Evolutionary conservation across 2,888 invertebrate genomes (phyloP).

Genomic region (Neoaliturus tenellus): DNA sequence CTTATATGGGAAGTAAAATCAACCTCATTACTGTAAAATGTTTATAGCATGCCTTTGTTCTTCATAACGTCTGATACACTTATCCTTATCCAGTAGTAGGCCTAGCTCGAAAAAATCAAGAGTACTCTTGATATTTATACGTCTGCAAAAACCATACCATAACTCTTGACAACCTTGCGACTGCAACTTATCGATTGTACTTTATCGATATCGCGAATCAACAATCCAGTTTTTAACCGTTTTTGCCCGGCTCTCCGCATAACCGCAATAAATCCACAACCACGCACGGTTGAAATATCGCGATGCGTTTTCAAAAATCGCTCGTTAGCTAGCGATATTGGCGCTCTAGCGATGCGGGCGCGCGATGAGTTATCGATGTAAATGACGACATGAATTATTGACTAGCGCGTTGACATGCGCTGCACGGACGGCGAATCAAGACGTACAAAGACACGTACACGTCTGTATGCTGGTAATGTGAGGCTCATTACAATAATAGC

Average conservation of each 20-base stretch:
- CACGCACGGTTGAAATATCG: constrained; percentile 16
- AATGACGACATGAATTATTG: constrained; percentile 42
- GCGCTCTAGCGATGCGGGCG: background rate
- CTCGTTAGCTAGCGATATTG: constrained; percentile 10
- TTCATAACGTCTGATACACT: too few relatives aligned
- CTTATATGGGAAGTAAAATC: too few relatives aligned
- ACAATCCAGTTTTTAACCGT: background rate
- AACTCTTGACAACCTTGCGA: too few relatives aligned
- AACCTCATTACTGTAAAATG: too few relatives aligned
- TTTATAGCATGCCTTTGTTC: too few relatives aligned
- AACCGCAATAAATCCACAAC: constrained; percentile 29
- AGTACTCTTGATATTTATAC: too few relatives aligned
- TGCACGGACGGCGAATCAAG: constrained; percentile 18
- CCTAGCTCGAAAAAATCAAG: too few relatives aligned
- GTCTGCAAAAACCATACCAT: too few relatives aligned
- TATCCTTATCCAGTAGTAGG: too few relatives aligned
- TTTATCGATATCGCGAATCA: background rate
- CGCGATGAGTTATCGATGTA: constrained; percentile 46
- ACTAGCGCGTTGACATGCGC: constrained; percentile 5
- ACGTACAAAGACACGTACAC: constrained; percentile 19
- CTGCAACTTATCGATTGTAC: too few relatives aligned
- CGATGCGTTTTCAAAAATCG: constrained; percentile 31
- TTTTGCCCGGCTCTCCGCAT: background rate
- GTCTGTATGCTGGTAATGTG: constrained; percentile 1
- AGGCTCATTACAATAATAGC: constrained; percentile 27